Conservation (phyloP, 2,888 invertebrate species). For the Conomelus anceps region DNA sequence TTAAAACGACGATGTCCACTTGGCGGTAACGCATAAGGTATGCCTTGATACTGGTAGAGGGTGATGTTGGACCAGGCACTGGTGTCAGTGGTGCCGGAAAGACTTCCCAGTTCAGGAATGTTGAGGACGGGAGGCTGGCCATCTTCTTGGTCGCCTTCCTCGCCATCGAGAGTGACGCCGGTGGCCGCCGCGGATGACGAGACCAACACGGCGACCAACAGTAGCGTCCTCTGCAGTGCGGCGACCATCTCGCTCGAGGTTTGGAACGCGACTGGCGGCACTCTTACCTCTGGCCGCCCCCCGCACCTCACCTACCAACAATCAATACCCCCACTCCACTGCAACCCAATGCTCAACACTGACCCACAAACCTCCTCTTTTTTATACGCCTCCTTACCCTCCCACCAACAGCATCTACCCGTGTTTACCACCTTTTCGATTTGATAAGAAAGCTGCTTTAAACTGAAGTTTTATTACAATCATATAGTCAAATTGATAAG, state of each 20-base stretch:
- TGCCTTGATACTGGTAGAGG: conserved; percentile 36
- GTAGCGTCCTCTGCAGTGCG: neutral
- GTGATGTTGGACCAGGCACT: conserved; percentile 33
- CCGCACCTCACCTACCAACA: neutral
- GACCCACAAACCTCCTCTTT: conserved; percentile 6
- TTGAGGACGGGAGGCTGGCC: conserved; percentile 6
- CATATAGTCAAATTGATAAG: neutral
- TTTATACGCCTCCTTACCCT: neutral
- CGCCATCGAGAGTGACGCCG: neutral
- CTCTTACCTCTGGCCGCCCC: neutral
- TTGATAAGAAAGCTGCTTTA: neutral
- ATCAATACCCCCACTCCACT: conserved; percentile 8
- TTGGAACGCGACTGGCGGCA: neutral
- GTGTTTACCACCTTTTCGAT: neutral
- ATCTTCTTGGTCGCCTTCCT: too few relatives aligned
- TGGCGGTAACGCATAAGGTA: conserved; percentile 37
- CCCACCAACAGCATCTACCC: neutral
- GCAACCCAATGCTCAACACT: neutral
- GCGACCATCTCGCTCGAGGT: neutral
- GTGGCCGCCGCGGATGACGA: too few relatives aligned
- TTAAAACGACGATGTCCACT: conserved; percentile 34
- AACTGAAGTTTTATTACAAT: neutral
- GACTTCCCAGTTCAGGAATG: conserved; percentile 32
- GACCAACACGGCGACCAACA: neutral
- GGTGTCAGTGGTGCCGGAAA: conserved; percentile 32